Base-by-base conservation (phyloP, 2,113 vertebrate species). In the Callospermophilus lateralis region DNA sequence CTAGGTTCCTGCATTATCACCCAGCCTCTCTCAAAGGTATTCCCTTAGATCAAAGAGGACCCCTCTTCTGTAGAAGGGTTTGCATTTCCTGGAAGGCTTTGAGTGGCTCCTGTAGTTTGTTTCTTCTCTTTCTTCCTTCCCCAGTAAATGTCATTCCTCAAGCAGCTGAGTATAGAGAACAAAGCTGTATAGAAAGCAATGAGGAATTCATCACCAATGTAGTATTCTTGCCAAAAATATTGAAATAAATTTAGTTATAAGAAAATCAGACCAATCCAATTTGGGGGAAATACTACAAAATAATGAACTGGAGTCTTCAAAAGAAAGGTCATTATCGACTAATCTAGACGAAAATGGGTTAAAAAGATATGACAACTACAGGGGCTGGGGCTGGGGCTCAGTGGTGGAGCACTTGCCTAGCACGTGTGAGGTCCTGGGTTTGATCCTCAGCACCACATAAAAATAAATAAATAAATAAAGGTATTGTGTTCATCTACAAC, bases 261-360 rank as follows among this genome's bases (percentile, higher is more conserved):
- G 83, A 90, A 90, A 90, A 94, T 16, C 61, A 77, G 39, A 68
- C 80, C 28, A 65, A 51, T 84, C 53, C 37, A 93, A 53, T 37
- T 65, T 58, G 70, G 45, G 39, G n/a, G 16, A 84, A 45, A 74
- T 37, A 30, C 76, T 53, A 55, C 9, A 48, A 65, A 86, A 72
- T 84, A 34, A 77, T 39, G 48, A 28, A 32, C 34, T 30, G n/a
- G 20, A 67, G 13, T 53, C 34, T 91, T 89, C 34, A 32, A 61
- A 78, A 89, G n/a, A 83, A 53, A 79, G 32, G 7, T 65, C 81
- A 90, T 11, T 28, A 22, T 55, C 63, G 53, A 45, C 39, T 61
- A 28, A 65, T 39, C 10, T 51, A 63, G 68, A 37, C 30, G 55
- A 78, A 81, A 80, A 76, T 20, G 45, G 32, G 89, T 70, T 61